Base-by-base conservation (phyloP, 1,140 invertebrate species). In the Nephila pilipes region DNA sequence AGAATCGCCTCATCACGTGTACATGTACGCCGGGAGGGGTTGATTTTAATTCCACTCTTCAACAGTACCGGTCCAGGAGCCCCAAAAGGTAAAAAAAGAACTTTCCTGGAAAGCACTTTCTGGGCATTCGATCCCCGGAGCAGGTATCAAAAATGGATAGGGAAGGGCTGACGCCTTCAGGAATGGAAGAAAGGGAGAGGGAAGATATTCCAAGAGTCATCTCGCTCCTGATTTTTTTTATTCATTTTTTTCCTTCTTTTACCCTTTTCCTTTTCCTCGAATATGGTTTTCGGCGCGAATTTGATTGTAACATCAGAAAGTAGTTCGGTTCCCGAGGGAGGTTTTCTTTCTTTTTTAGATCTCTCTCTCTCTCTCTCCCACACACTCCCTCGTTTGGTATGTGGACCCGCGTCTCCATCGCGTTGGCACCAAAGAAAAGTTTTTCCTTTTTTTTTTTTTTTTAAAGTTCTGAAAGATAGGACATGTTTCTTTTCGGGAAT, bases 221-320 rank as follows among this genome's bases (percentile, higher is more conserved):
- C 46, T 46, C 46, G 46, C 46, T 46, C 46, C 46, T 46, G 2
- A 8, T 46, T 25, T 65, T 65, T 25, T 25, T 65, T 25, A 25
- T 25, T 65, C 63, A 10, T 14, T 2, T 3, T 25, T 25, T 65
- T 29, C n/a, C 12, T 65, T 65, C n/a, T 65, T 65, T 65, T 46
- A 46, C 46, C 46, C 46, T 25, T 46, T 46, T 60, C 22, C 58
- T 22, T 60, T 22, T 18, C 12, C 69, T 16, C 25, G 69, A 75
- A 75, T 75, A 36, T 36, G 22, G 69, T 29, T 29, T 75, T 75
- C 29, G 69, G 69, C 69, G 69, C 69, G 69, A 75, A 75, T 75
- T 75, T 75, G 69, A 75, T 75, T 75, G 69, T 75, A 75, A 75
- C 69, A 75, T 75, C 69, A 32, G 69, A 75, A 29, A 75, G 69